Percentiles rank a stretch among this genome's conserved stretches.
Conservation (phyloP, 2,888 invertebrate species). For the Eulithis prunata region DNA sequence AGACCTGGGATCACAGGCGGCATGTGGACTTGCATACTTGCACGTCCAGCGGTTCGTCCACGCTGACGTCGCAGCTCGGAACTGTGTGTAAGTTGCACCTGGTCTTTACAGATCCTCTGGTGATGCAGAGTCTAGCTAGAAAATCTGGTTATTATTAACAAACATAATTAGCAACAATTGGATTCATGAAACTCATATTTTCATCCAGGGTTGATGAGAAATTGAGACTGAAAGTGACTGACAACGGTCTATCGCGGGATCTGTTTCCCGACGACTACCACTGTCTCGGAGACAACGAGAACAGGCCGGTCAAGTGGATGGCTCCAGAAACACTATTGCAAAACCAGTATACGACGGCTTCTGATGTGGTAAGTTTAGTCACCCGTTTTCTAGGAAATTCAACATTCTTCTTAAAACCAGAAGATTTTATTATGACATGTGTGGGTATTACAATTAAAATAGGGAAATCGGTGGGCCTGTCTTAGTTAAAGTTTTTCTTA, state of each 20-base stretch:
- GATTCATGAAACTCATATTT: background rate
- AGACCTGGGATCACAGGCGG: constrained; percentile 93
- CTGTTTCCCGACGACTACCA: constrained; percentile 97
- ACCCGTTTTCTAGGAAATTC: background rate
- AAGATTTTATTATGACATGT: no score
- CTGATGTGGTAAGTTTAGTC: constrained; percentile 91
- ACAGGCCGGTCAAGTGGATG: constrained; percentile 97
- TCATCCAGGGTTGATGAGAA: constrained; percentile 88
- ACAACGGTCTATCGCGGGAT: constrained; percentile 94
- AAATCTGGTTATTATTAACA: no score
- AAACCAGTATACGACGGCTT: constrained; percentile 92
- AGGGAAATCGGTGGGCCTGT: no score
- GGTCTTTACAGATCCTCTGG: background rate
- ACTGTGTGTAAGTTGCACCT: constrained; percentile 91
- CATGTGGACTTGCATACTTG: constrained; percentile 93
- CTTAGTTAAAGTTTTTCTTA: no score
- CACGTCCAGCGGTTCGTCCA: constrained; percentile 95
- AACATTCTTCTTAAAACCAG: no score
- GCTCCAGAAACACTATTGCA: constrained; percentile 93
- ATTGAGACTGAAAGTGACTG: constrained; percentile 92
- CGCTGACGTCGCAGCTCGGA: constrained; percentile 95
- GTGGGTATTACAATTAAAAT: no score
- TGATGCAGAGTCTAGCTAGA: no score
- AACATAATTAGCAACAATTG: no score
- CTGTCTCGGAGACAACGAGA: constrained; percentile 96